phyloP scores from a whole-genome alignment of 2,888 invertebrate genomes.

The Sialis lutaria region DNA sequence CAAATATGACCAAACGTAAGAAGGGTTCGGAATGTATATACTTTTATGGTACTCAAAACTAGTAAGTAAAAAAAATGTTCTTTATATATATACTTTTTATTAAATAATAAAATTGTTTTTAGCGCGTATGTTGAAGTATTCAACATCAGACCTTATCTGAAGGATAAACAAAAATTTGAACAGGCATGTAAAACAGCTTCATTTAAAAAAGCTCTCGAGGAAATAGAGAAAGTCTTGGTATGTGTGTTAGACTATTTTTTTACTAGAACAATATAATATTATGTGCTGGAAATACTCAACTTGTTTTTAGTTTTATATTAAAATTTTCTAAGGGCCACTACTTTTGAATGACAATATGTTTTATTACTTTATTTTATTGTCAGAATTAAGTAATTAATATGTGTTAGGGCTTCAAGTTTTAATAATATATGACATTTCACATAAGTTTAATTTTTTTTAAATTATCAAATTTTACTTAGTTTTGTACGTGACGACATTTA shows the following conservation, averaged over 20 bases:
- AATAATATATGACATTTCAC: too few relatives aligned
- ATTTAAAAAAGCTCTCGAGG: constrained; percentile 63
- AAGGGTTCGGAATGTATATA: constrained; percentile 70
- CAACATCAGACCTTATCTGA: constrained; percentile 65
- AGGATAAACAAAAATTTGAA: constrained; percentile 58
- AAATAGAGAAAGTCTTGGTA: constrained; percentile 44
- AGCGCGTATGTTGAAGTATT: constrained; percentile 84
- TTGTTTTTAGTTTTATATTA: too few relatives aligned
- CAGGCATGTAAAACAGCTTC: constrained; percentile 56
- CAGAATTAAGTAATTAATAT: too few relatives aligned
- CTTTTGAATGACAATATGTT: constrained; percentile 5
- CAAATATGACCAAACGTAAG: constrained; percentile 61
- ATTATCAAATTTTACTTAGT: too few relatives aligned
- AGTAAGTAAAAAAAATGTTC: constrained; percentile 46
- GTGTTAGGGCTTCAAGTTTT: too few relatives aligned
- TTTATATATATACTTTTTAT: constrained; percentile 7
- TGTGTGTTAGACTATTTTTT: too few relatives aligned
- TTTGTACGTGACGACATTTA: too few relatives aligned
- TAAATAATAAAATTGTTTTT: constrained; percentile 14
- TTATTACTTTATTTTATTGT: constrained; percentile 2
- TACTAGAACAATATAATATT: too few relatives aligned
- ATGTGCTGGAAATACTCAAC: too few relatives aligned
- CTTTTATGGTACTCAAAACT: constrained; percentile 90
- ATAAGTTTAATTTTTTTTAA: too few relatives aligned
- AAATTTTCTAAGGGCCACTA: too few relatives aligned